These are phyloP conservation scores for Allobates femoralis DNA, from an alignment of 2,797 vertebrate species.

Conservation along the genomic window DNA sequence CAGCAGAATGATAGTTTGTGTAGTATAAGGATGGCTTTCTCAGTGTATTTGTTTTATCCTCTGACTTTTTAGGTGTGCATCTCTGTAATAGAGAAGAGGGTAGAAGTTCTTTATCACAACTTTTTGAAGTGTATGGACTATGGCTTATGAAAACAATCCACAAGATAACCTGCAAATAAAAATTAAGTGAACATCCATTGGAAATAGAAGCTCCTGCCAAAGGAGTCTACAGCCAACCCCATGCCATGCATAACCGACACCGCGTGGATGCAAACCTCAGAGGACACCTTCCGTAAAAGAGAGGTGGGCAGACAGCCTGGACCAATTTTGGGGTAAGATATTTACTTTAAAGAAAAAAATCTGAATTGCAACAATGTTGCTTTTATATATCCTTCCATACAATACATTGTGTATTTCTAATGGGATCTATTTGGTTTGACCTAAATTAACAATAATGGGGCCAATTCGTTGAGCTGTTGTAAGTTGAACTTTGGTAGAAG, in stretches of 20 bases:
- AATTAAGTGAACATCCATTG: not conserved
- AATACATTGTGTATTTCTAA: not conserved
- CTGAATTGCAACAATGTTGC: not conserved
- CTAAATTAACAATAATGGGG: not conserved
- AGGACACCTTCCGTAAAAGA: not conserved
- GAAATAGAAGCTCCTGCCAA: constrained; percentile 3
- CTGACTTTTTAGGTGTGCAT: constrained; percentile 26
- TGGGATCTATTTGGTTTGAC: not conserved
- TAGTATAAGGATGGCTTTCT: not conserved
- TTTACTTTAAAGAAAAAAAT: not conserved
- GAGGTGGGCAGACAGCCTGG: not conserved
- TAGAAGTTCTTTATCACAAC: not conserved
- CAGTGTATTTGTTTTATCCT: not conserved
- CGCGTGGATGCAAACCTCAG: not conserved
- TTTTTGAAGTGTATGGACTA: not conserved
- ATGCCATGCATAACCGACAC: constrained; percentile 18
- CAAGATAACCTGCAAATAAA: not conserved
- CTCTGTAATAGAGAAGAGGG: not conserved
- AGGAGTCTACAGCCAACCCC: constrained; percentile 30
- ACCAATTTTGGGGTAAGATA: constrained; percentile 35
- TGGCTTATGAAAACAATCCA: not conserved
- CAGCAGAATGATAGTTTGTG: not conserved
- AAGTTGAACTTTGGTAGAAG: not conserved
- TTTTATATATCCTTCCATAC: not conserved
- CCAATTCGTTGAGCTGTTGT: not conserved